These are phyloP conservation scores for Tetragonula carbonaria DNA, from an alignment of 2,888 invertebrate genomes.

Conservation along the genomic window DNA sequence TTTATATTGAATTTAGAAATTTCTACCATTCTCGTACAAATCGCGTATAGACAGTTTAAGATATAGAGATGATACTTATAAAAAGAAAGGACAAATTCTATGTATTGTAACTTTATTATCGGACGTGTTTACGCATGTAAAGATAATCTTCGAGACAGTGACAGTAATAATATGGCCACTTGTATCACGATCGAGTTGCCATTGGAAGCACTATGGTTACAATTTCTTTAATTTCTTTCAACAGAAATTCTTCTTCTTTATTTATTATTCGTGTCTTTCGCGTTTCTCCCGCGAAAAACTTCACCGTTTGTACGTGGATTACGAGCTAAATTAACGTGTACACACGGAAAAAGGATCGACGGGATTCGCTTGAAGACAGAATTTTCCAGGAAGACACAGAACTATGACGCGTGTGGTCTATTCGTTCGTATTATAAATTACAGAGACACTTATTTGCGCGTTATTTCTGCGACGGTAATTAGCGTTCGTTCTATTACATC, in stretches of 20 bases:
- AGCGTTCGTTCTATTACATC: slow-evolving; percentile 67
- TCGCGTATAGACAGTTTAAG: neutral
- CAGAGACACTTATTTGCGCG: slow-evolving; percentile 72
- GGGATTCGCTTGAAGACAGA: slow-evolving; percentile 69
- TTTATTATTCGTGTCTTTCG: neutral
- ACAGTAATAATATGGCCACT: slow-evolving; percentile 66
- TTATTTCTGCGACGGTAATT: slow-evolving; percentile 68
- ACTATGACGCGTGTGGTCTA: slow-evolving; percentile 66
- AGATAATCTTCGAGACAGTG: slow-evolving; percentile 52
- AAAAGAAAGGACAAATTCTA: neutral
- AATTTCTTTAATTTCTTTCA: slow-evolving; percentile 37
- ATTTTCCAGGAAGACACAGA: slow-evolving; percentile 53
- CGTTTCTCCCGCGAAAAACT: slow-evolving; percentile 6
- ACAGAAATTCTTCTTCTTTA: slow-evolving; percentile 34
- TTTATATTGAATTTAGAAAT: neutral
- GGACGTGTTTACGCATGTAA: slow-evolving; percentile 17
- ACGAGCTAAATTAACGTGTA: slow-evolving; percentile 60
- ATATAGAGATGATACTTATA: neutral
- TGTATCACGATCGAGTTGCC: slow-evolving; percentile 66
- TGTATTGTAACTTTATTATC: slow-evolving; percentile 56
- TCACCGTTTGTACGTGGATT: slow-evolving; percentile 16
- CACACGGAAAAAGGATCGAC: slow-evolving; percentile 58
- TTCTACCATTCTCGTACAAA: neutral
- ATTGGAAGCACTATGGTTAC: slow-evolving; percentile 62
- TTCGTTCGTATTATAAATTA: slow-evolving; percentile 71